Evolutionary conservation across 2,888 invertebrate genomes (phyloP), one percentile per base, ranked within the genome.

Genomic region (Leucophenga maculata): DNA sequence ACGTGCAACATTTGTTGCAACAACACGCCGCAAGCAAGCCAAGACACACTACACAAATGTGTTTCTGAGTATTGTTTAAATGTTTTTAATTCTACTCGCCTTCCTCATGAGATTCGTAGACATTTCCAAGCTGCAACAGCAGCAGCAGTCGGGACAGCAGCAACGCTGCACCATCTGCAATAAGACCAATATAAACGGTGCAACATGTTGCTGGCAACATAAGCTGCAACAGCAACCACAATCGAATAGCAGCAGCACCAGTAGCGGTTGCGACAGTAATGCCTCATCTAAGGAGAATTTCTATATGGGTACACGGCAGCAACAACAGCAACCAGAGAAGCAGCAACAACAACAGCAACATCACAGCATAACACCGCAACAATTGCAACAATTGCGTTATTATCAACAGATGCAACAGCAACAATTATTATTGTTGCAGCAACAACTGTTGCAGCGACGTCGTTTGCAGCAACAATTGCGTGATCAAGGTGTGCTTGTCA

Each of bases 381-480:
- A 93, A 82, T 90, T 92, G 77, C 92, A 87, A 74, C 84, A 92
- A 82, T 86, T 92, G 65, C 88, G 90, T 70, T 87, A 86, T 67
- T 88, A 88, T 74, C 87, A 88, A 72, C 85, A 85, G 32, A 78
- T 87, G 77, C 87, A 89, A 69, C 88, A 88, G 70, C 88, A 89
- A 72, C 86, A 88, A 72, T 85, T 89, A 75, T 85, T 84, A 46
- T 79, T 88, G 75, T 81, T 88, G 75, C 89, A 87, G 68, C 88
- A 86, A 55, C 87, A 88, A 75, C 73, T 85, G 65, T 76, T 89
- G 76, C 87, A 89, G 68, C 88, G 89, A 31, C 88, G 88, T 55
- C 90, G 89, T 64, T 80, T 87, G 71, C 86, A 86, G 65, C 85
- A 86, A 73, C 86, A 87, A 72, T 74, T 86, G 71, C 79, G 82